Evolutionary conservation across 1,140 invertebrate species (phyloP).

Genomic region (Protaetia brevitarsis): DNA sequence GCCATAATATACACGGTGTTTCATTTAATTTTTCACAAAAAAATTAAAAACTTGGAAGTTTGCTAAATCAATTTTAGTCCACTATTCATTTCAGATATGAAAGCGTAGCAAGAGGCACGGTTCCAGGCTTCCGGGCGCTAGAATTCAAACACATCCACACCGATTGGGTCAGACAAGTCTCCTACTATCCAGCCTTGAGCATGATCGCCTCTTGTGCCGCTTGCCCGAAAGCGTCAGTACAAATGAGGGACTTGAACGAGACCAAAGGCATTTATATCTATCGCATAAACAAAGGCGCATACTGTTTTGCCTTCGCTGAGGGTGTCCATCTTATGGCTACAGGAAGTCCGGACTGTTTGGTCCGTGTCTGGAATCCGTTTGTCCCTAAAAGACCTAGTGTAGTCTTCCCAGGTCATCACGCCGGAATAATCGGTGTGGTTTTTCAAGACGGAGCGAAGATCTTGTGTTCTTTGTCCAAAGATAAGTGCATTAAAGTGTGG

Average conservation of each 20-base stretch:
- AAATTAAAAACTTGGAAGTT: too few species aligned
- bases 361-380: constrained; percentile 75
- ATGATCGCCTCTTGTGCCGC: constrained; percentile 53
- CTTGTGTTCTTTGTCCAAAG: constrained; percentile 61
- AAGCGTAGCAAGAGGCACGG: constrained; percentile 30
- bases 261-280: constrained; percentile 35
- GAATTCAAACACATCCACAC: constrained; percentile 58
- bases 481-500: constrained; percentile 70
- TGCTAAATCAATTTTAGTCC: too few species aligned
- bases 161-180: constrained; percentile 63
- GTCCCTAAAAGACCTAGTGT: constrained; percentile 60
- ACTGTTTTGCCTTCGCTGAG: constrained; percentile 58
- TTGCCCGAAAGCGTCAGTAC: constrained; percentile 45
- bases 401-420: constrained; percentile 65
- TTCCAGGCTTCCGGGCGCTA: constrained; percentile 44
- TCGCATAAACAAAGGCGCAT: constrained; percentile 50
- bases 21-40: too few species aligned
- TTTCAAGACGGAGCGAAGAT: constrained; percentile 54
- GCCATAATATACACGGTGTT: too few species aligned
- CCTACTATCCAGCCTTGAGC: constrained; percentile 53
- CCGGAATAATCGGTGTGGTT: constrained; percentile 62
- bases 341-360: constrained; percentile 67
- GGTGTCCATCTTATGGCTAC: constrained; percentile 60
- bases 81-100: constrained; percentile 19
- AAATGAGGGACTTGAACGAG: constrained; percentile 42